A percentile compares a stretch with the other conserved stretches of the same genome.
Conservation (phyloP, 2,797 vertebrate genomes). For the Manis crassicaudata region DNA sequence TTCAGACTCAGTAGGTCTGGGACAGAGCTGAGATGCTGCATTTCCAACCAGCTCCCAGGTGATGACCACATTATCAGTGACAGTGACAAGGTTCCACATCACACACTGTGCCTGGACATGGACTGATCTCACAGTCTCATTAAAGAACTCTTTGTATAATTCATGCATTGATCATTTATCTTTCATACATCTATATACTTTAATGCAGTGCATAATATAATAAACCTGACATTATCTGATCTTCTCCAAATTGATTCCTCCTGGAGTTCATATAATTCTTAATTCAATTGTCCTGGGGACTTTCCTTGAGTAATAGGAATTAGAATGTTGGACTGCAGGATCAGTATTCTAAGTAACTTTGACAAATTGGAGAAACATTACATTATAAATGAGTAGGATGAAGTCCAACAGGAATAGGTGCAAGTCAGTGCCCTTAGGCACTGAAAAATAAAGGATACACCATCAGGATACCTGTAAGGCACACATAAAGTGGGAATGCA, state of each 20-base stretch:
- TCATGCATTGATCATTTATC: conserved; percentile 71
- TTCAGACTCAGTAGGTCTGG: background rate
- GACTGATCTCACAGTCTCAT: background rate
- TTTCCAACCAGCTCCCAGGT: background rate
- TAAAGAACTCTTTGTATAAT: conserved; percentile 61
- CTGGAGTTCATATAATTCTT: conserved; percentile 73
- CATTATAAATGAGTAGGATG: conserved; percentile 67
- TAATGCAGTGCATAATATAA: conserved; percentile 74
- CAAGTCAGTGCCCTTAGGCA: conserved; percentile 52
- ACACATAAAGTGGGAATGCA: conserved; percentile 34
- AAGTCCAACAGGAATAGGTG: conserved; percentile 46
- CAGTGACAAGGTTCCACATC: background rate
- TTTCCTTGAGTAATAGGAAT: conserved; percentile 75
- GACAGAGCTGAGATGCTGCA: background rate
- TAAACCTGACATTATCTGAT: conserved; percentile 78
- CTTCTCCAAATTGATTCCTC: conserved; percentile 74
- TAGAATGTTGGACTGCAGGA: conserved; percentile 63
- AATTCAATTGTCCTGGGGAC: conserved; percentile 74
- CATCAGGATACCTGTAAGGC: conserved; percentile 12
- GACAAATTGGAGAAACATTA: conserved; percentile 63
- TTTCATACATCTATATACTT: conserved; percentile 72
- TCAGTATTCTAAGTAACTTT: conserved; percentile 76
- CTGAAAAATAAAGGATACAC: conserved; percentile 37
- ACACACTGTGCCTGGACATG: background rate
- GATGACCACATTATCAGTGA: background rate